Evolutionary conservation across 2,797 vertebrate genomes (phyloP).

Genomic region (Fringilla coelebs): DNA sequence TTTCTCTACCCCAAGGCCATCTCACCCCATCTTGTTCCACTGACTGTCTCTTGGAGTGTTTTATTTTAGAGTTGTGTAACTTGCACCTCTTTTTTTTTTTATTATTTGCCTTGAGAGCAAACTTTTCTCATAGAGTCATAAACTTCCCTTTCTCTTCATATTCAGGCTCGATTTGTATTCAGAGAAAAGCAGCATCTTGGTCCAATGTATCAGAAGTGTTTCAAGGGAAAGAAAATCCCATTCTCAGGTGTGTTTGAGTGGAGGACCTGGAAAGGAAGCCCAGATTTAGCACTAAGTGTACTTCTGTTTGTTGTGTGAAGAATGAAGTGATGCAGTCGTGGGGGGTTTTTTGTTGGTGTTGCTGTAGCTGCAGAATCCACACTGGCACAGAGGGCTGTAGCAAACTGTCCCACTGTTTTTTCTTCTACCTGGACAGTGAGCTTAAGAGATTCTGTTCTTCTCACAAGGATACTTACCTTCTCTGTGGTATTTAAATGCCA

Average conservation of each 20-base stretch:
- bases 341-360: rapidly evolving
- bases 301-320: background rate
- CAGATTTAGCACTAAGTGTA: background rate
- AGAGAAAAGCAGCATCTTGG: background rate
- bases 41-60: background rate
- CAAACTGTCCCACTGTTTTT: background rate
- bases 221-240: background rate
- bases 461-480: background rate
- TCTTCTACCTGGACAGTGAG: background rate
- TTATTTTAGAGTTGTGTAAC: background rate
- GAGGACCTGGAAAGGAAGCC: background rate
- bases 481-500: background rate
- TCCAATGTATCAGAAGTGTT: background rate
- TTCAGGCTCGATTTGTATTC: constrained; percentile 8
- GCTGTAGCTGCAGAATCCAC: background rate
- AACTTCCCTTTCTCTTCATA: background rate
- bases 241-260: background rate
- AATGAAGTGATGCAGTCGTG: background rate
- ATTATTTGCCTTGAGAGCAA: background rate
- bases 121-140: background rate
- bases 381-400: background rate
- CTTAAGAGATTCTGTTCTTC: background rate
- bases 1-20: background rate
- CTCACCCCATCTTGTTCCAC: background rate
- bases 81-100: background rate